These are phyloP conservation scores for Dromiciops gliroides DNA, from an alignment of 2,113 vertebrate species.

Conservation along the genomic window DNA sequence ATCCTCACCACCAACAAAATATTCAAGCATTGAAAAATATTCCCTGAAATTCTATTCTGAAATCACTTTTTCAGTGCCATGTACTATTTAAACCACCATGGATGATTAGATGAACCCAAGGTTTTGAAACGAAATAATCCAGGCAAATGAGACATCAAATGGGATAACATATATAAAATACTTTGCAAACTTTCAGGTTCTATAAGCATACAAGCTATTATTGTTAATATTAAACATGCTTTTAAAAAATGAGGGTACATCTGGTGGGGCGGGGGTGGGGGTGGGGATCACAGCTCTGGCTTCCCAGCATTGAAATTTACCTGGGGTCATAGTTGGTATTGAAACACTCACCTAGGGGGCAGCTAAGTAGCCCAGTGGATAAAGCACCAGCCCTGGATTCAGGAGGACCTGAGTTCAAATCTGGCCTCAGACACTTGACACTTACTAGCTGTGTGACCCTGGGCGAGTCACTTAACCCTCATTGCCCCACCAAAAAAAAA, in stretches of 20 bases:
- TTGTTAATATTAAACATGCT: not conserved
- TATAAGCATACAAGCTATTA: not conserved
- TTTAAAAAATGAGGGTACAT: not conserved
- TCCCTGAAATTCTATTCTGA: not conserved
- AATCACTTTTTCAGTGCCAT: not conserved
- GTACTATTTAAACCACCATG: not conserved
- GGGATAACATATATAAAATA: not conserved
- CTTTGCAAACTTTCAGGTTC: not conserved
- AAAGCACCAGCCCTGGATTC: too few relatives aligned
- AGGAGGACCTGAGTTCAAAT: too few relatives aligned
- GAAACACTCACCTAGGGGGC: not conserved
- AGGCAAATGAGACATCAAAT: not conserved
- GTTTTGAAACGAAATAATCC: not conserved
- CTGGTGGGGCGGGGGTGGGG: not conserved
- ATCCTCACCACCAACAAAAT: not conserved
- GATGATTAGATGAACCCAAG: not conserved
- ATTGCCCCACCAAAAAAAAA: too few relatives aligned
- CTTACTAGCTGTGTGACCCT: too few relatives aligned
- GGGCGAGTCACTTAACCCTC: too few relatives aligned
- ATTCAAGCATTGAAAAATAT: not conserved
- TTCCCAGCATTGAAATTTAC: not conserved
- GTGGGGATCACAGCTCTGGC: not conserved
- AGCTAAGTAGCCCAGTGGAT: too few relatives aligned
- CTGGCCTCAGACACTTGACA: too few relatives aligned
- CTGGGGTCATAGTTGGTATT: not conserved